phyloP scores from a whole-genome alignment of 1,140 invertebrate genomes.

The Diabrotica undecimpunctata region DNA sequence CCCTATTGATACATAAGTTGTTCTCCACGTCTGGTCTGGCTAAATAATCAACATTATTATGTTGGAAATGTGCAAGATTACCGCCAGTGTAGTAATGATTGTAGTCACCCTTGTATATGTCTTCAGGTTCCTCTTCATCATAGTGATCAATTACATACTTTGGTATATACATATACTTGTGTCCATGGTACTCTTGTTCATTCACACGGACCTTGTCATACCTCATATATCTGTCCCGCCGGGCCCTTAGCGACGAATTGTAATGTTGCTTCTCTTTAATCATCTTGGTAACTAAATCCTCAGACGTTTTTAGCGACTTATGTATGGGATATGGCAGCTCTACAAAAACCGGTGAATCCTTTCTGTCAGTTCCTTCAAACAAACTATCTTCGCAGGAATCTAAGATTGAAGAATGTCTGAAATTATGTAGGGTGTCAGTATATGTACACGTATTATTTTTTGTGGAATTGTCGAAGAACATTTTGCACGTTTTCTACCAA shows the following conservation, averaged over 20 bases:
- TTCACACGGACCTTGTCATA: slow-evolving; percentile 3
- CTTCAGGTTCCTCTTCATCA: slow-evolving; percentile 6
- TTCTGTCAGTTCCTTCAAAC: slow-evolving; percentile 15
- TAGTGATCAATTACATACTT: slow-evolving; percentile 12
- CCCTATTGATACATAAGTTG: slow-evolving; percentile 7
- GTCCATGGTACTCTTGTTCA: not conserved
- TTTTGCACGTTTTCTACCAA: too few relatives aligned
- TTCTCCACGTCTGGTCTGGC: slow-evolving; percentile 7
- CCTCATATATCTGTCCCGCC: not conserved
- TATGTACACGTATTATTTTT: not conserved
- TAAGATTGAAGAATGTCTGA: slow-evolving; percentile 8
- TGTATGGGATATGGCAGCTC: slow-evolving; percentile 16
- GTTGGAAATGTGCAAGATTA: slow-evolving; percentile 10
- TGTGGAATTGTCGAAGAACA: not conserved
- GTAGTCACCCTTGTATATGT: slow-evolving; percentile 12
- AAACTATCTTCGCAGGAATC: slow-evolving; percentile 10
- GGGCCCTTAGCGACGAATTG: too few relatives aligned
- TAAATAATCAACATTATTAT: slow-evolving; percentile 11
- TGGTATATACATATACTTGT: slow-evolving; percentile 12
- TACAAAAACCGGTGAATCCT: not conserved
- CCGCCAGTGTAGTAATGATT: slow-evolving; percentile 19
- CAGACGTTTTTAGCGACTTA: slow-evolving; percentile 7
- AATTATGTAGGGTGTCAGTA: not conserved
- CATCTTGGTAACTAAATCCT: slow-evolving; percentile 8
- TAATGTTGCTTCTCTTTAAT: slow-evolving; percentile 11